These are phyloP conservation scores for Nycticryphes semicollaris DNA, from an alignment of 2,113 vertebrate genomes.

Conservation along the genomic window DNA sequence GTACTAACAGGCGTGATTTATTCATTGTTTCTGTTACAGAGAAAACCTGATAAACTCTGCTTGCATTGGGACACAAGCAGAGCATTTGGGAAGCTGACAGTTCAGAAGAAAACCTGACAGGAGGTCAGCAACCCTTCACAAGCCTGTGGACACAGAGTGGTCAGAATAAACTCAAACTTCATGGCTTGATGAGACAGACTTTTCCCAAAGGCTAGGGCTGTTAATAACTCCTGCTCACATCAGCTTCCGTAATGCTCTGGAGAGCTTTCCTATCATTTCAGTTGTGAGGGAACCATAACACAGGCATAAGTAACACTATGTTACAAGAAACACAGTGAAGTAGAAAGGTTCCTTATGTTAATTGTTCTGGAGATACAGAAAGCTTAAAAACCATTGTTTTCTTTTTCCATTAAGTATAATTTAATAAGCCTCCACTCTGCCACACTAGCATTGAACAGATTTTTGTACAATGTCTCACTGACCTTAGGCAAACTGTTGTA, in stretches of 20 bases:
- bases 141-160: not conserved
- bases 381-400: not conserved
- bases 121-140: not conserved
- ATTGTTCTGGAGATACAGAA: not conserved
- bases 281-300: not conserved
- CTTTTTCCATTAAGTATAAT: not conserved
- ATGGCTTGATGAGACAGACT: not conserved
- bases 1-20: not conserved
- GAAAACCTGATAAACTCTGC: not conserved
- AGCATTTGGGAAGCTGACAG: constrained; percentile 6
- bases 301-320: not conserved
- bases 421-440: not conserved
- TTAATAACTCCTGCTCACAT: not conserved
- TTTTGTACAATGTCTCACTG: not conserved
- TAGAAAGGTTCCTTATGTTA: not conserved
- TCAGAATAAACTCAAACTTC: constrained; percentile 11
- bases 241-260: not conserved
- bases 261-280: not conserved
- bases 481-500: not conserved
- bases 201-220: not conserved
- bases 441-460: not conserved
- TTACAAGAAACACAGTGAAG: not conserved
- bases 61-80: not conserved
- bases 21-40: not conserved
- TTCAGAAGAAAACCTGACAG: constrained; percentile 35